These are phyloP conservation scores for Cantharis lateralis DNA, from an alignment of 2,888 invertebrate genomes.

Conservation along the genomic window DNA sequence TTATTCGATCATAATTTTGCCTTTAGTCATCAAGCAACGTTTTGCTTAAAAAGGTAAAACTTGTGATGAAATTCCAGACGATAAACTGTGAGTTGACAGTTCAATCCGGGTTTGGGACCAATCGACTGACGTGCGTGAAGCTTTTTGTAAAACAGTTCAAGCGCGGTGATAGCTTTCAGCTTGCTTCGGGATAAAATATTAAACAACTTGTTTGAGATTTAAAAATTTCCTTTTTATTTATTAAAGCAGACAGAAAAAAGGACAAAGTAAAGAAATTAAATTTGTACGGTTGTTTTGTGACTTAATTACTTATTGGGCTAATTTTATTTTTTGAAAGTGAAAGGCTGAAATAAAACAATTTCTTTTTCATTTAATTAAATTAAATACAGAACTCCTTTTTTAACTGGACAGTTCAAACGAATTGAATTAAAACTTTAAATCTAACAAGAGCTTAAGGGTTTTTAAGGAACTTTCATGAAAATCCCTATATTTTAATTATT, in stretches of 20 bases:
- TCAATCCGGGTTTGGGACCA: not conserved
- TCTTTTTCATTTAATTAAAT: not conserved
- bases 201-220: not conserved
- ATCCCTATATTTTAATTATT: not conserved
- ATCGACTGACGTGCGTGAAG: not conserved
- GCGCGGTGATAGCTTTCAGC: not conserved
- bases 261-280: not conserved
- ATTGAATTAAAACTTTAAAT: not conserved
- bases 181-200: not conserved
- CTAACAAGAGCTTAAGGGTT: not conserved
- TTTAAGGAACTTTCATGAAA: not conserved
- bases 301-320: not conserved
- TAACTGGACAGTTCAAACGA: not conserved
- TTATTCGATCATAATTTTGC: not conserved
- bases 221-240: not conserved
- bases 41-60: not conserved
- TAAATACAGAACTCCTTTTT: not conserved
- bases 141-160: not conserved
- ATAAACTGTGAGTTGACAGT: not conserved
- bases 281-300: not conserved
- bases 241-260: not conserved
- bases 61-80: not conserved
- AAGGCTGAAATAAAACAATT: not conserved
- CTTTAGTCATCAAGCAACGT: not conserved
- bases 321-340: not conserved